Conservation (phyloP, 2,888 invertebrate species). For the Epinotia ramella region DNA sequence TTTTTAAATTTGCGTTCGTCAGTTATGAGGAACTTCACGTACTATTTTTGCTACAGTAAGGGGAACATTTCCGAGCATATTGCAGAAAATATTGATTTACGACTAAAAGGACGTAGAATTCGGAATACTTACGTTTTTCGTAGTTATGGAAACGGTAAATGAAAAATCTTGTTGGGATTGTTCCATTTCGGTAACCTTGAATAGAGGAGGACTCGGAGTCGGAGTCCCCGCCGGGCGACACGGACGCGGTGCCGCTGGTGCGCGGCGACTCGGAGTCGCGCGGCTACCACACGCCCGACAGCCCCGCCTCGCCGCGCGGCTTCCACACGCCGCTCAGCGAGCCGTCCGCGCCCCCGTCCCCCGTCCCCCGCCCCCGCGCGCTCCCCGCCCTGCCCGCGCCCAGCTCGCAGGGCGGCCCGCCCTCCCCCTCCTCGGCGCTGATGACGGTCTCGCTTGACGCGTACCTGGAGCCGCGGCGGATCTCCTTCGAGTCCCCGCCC, state of each 20-base stretch:
- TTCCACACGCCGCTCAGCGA: constrained; percentile 90
- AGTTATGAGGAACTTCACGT: no score
- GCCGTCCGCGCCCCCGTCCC: constrained; percentile 75
- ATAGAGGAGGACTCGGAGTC: constrained; percentile 71
- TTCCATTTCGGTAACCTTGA: constrained; percentile 29
- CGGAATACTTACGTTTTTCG: background rate
- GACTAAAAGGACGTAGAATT: background rate
- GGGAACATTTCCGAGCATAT: no score
- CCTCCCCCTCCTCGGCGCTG: constrained; percentile 93
- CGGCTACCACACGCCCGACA: constrained; percentile 92
- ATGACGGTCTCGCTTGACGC: constrained; percentile 94
- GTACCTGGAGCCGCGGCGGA: constrained; percentile 93
- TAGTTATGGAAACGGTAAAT: constrained; percentile 1
- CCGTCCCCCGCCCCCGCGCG: constrained; percentile 81
- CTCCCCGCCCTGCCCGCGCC: constrained; percentile 71
- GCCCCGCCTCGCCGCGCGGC: constrained; percentile 85
- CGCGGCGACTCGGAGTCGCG: constrained; percentile 86
- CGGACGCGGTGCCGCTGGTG: constrained; percentile 76
- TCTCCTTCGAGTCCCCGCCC: constrained; percentile 92
- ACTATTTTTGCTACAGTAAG: no score
- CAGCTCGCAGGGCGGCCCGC: constrained; percentile 78
- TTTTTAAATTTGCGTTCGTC: no score
- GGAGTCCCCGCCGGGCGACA: constrained; percentile 68
- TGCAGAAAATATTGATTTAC: background rate
- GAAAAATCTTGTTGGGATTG: constrained; percentile 1